Evolutionary conservation across 2,888 invertebrate species (phyloP).

Genomic region (Leucophenga montana): DNA sequence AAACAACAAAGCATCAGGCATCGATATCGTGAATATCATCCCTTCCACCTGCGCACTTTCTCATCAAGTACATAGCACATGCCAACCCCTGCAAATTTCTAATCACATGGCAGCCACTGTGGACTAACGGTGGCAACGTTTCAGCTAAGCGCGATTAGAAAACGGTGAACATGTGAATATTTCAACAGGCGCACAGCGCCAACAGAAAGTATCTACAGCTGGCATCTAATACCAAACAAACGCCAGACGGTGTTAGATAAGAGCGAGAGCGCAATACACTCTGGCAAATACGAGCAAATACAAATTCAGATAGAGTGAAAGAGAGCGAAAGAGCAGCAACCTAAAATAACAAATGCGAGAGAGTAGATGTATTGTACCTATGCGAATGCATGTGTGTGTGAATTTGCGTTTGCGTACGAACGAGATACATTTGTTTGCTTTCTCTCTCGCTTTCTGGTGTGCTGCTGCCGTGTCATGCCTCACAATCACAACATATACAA

Average conservation of each 20-base stretch:
- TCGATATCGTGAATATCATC: neutral
- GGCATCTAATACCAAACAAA: neutral
- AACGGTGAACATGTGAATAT: slow-evolving; percentile 11
- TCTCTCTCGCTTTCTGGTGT: too few relatives aligned
- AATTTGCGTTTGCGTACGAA: too few relatives aligned
- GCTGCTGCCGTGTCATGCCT: too few relatives aligned
- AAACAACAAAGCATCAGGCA: neutral
- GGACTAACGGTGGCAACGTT: neutral
- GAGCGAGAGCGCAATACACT: neutral
- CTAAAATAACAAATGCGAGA: too few relatives aligned
- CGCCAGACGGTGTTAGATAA: neutral
- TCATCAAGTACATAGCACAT: neutral
- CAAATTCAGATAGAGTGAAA: too few relatives aligned
- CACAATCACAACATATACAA: too few relatives aligned
- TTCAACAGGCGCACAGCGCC: slow-evolving; percentile 2
- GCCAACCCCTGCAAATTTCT: neutral
- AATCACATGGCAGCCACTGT: slow-evolving; percentile 9
- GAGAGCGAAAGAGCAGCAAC: too few relatives aligned
- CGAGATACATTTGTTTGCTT: too few relatives aligned
- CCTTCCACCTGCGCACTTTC: neutral
- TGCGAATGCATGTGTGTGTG: too few relatives aligned
- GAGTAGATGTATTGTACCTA: too few relatives aligned
- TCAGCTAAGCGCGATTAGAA: slow-evolving; percentile 1
- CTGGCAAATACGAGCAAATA: neutral
- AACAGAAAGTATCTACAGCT: neutral